phyloP scores from a whole-genome alignment of 2,797 vertebrate species.

The Molossus molossus region DNA sequence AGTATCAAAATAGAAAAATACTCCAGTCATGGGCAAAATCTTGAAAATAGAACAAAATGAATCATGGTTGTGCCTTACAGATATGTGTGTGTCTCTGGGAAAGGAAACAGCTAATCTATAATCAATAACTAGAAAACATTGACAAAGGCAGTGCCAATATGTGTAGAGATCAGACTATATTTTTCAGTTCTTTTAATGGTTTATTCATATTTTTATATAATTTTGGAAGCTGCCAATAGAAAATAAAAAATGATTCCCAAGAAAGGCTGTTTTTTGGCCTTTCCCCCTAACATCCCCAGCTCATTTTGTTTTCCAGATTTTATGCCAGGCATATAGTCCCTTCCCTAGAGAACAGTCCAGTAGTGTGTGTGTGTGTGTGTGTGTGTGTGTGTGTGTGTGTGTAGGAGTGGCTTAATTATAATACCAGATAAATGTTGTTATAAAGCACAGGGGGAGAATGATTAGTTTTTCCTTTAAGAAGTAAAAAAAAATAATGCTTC shows the following conservation, averaged over 20 bases:
- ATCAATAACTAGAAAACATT: not conserved
- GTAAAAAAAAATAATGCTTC: slow-evolving; percentile 50
- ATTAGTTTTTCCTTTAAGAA: slow-evolving; percentile 26
- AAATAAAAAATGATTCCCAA: not conserved
- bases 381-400: no score
- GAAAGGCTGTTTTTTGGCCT: not conserved
- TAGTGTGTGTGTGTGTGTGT: no score
- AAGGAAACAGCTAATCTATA: not conserved
- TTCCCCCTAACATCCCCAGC: fast-evolving
- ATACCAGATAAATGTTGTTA: slow-evolving; percentile 18
- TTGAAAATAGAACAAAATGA: not conserved
- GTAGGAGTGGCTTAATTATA: not conserved
- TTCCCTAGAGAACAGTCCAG: not conserved
- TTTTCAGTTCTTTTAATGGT: not conserved
- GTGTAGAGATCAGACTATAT: not conserved
- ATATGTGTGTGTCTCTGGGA: not conserved
- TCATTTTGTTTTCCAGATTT: not conserved
- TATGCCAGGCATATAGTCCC: not conserved
- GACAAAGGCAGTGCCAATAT: not conserved
- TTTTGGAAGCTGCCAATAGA: not conserved
- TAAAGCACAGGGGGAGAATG: not conserved
- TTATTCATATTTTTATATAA: slow-evolving; percentile 25
- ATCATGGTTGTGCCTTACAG: not conserved
- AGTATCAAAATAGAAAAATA: not conserved
- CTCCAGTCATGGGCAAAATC: not conserved